Base-by-base conservation (phyloP, 2,797 vertebrate genomes). In the Telmatherina bonti region DNA sequence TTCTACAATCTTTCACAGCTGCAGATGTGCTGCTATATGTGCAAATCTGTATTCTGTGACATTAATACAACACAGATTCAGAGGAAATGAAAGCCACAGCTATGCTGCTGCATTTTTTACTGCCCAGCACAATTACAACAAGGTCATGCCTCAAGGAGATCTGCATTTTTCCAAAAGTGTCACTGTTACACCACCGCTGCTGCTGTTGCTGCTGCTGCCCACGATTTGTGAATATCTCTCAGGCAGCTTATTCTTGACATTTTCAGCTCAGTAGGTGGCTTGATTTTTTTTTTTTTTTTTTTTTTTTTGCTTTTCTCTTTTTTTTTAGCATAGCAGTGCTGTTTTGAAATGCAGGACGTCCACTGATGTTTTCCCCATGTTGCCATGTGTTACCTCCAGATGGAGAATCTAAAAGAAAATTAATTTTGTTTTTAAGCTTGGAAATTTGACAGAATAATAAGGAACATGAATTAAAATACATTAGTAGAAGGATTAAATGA, bases 101-200 rank as follows among this genome's bases (percentile, higher is more conserved):
- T 29, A 10, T 69, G 12, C 53, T 29, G 24, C 47, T 60, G 54
- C 70, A 83, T 88, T 74, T 67, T 78, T 84, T 86, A 80, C 63
- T 62, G 67, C 62, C 67, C 71, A 8, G 75, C 64, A 64, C 67
- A 67, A 41, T 70, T 73, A 79, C 78, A 85, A 77, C 72, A 85
- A 79, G 86, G 84, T 86, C 75, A 78, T 45, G 80, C 76, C 72
- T 83, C 1, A 22, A 79, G 82, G 79, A 80, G 70, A 85, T 87
- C 75, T 78, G 81, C 78, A 78, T 84, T 88, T 80, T 83, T 66
- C 84, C 82, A 81, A 71, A 76, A 59, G 55, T 82, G 88, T 82
- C 85, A 82, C 54, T 24, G 26, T 65, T 75, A 69, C 38, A 41
- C 38, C 36, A 38, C 11, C 5, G 15, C 35, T 38, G 67, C 66